Evolutionary conservation across 2,113 vertebrate species (phyloP).

Genomic region (Erythrocercus mccallii): DNA sequence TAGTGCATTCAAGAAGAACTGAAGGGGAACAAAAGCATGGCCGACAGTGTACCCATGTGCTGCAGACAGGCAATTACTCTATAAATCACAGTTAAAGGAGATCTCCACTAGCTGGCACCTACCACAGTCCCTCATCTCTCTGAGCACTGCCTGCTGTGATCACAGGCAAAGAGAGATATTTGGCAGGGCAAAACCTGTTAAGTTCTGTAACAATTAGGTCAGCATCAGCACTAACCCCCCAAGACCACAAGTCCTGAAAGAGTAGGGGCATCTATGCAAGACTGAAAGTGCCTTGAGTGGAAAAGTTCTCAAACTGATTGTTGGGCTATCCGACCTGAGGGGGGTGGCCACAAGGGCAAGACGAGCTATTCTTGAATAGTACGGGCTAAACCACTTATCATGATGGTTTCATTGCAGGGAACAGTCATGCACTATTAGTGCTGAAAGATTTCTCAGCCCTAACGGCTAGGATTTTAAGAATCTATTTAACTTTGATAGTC

Average conservation of each 20-base stretch:
- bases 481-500: slow-evolving; percentile 67
- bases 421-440: slow-evolving; percentile 63
- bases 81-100: slow-evolving; percentile 58
- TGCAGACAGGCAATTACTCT: slow-evolving; percentile 58
- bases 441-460: slow-evolving; percentile 61
- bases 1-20: slow-evolving; percentile 48
- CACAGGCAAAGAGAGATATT: not conserved
- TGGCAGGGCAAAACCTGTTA: not conserved
- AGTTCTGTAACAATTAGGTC: not conserved
- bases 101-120: not conserved
- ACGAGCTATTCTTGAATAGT: slow-evolving; percentile 4
- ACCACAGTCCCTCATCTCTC: not conserved
- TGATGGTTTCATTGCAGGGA: slow-evolving; percentile 47
- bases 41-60: slow-evolving; percentile 47
- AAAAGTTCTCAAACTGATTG: not conserved
- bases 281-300: not conserved
- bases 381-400: slow-evolving; percentile 7
- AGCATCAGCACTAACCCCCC: not conserved
- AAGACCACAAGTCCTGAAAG: not conserved
- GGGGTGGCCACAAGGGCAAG: slow-evolving; percentile 17
- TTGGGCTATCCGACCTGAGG: slow-evolving; percentile 3
- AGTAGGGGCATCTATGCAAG: not conserved
- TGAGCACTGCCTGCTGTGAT: not conserved
- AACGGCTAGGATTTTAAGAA: slow-evolving; percentile 57
- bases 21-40: slow-evolving; percentile 57